Evolutionary conservation across 2,113 vertebrate species (phyloP).

Genomic region (Megaleporinus macrocephalus): DNA sequence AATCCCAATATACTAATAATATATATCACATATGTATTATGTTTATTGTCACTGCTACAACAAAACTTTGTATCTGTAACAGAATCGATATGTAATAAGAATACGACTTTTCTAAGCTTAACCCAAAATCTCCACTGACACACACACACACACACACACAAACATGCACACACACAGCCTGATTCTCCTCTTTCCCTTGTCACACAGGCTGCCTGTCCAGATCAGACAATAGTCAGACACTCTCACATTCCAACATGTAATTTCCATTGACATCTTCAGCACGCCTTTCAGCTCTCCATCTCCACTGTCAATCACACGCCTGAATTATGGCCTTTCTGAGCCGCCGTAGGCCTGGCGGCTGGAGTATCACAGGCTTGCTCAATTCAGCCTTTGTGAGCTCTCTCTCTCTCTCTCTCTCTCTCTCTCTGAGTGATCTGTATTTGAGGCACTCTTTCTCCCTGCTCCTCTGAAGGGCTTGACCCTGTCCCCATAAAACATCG

Average conservation of each 20-base stretch:
- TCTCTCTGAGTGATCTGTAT: conserved; percentile 53
- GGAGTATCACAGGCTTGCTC: conserved; percentile 9
- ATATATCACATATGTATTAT: no score
- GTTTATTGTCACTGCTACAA: no score
- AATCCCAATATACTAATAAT: no score
- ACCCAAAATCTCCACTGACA: background rate
- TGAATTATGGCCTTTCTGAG: conserved; percentile 48
- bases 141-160: conserved; percentile 22
- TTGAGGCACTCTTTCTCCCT: conserved; percentile 40
- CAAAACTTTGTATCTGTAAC: no score
- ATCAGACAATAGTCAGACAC: conserved; percentile 51
- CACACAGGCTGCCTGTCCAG: conserved; percentile 33
- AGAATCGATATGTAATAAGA: no score
- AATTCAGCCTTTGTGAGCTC: conserved; percentile 40
- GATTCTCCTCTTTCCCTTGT: background rate
- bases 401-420: conserved; percentile 38
- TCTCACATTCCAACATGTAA: conserved; percentile 49
- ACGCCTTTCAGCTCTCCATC: conserved; percentile 48
- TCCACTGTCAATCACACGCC: conserved; percentile 43
- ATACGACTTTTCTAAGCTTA: no score
- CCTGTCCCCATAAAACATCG: conserved; percentile 41
- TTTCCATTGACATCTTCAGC: conserved; percentile 47
- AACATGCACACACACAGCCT: conserved; percentile 18
- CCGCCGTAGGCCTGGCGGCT: conserved; percentile 44
- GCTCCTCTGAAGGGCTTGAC: conserved; percentile 50